phyloP scores from a whole-genome alignment of 2,797 vertebrate species.

The Nannoperca obscura region DNA sequence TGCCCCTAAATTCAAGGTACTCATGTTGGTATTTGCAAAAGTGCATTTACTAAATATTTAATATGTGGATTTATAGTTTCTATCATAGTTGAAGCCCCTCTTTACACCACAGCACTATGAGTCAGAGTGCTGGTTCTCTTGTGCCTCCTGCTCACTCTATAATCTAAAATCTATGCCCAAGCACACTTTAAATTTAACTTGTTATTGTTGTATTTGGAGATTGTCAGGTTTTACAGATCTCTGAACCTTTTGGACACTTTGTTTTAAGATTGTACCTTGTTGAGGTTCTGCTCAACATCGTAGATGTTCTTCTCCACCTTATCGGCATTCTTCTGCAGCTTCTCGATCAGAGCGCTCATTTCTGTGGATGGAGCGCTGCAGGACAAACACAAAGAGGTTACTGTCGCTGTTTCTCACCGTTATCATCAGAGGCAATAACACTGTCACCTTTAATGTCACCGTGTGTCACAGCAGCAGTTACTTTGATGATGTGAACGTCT shows the following conservation, averaged over 20 bases:
- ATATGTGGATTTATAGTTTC: not conserved
- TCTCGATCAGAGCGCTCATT: conserved; percentile 90
- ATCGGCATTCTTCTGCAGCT: conserved; percentile 95
- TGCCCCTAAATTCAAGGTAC: not conserved
- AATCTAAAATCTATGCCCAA: not conserved
- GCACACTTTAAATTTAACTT: not conserved
- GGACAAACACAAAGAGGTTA: conserved; percentile 21
- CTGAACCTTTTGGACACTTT: not conserved
- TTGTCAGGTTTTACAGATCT: not conserved
- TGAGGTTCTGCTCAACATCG: conserved; percentile 92
- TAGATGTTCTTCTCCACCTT: conserved; percentile 96
- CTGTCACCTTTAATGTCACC: too few relatives aligned
- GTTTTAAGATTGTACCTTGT: conserved; percentile 82
- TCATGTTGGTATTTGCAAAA: not conserved
- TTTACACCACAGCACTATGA: not conserved
- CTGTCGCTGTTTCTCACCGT: not conserved
- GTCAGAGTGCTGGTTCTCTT: not conserved
- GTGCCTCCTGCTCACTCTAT: not conserved
- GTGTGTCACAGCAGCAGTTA: too few relatives aligned
- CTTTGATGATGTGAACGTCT: too few relatives aligned
- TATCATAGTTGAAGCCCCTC: not conserved
- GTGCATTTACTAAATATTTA: not conserved
- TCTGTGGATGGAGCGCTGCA: conserved; percentile 74
- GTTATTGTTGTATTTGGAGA: not conserved
- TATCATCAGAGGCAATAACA: not conserved